Base-by-base conservation (phyloP, 2,113 vertebrate species). In the Paraplagusia blochii region DNA sequence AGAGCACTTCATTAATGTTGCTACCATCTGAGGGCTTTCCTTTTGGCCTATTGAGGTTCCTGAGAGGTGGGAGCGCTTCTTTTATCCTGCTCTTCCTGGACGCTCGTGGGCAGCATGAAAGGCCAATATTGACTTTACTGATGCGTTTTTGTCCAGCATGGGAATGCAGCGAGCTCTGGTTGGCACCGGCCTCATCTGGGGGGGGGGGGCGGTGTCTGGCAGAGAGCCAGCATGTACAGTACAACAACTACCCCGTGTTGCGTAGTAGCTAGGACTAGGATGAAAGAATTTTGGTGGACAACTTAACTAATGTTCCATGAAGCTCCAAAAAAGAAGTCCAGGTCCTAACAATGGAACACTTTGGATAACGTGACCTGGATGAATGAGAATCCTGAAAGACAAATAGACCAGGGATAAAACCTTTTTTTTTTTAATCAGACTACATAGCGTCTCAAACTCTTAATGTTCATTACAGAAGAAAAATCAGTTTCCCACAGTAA, bases 101-200 rank as follows among this genome's bases (percentile, higher is more conserved):
- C 64, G 48, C 63, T 58, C 63, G 69, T 70, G 72, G 74, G 70
- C 80, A 72, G 62, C 29, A 76, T 71, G 62, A 69, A 77, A 75
- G 81, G 42, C 72, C 47, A 80, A 76, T 86, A 74, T 86, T 86
- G 84, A 87, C 85, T 80, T 72, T 82, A 19, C 71, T 66, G 80
- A 71, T 72, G 74, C 81, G 48, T 75, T 81, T 81, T 67, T 70
- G 72, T 82, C 78, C 74, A 58, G 73, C 77, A 82, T 81, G 77
- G 66, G 70, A 83, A 81, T 9, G 62, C 73, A 83, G 35, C 43
- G 64, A 64, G 71, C 64, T 60, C 64, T 71, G 53, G 59, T 59
- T 71, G 47, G 42, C 5, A 46, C 39, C 78, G 76, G 72, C 69
- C 76, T 56, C 72, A 2, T 72, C 69, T 66, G 69, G 80, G 77